phyloP scores from a whole-genome alignment of 30 jellyfish, hydroid and myxozoan genomes.

The Morbakka virulenta region DNA sequence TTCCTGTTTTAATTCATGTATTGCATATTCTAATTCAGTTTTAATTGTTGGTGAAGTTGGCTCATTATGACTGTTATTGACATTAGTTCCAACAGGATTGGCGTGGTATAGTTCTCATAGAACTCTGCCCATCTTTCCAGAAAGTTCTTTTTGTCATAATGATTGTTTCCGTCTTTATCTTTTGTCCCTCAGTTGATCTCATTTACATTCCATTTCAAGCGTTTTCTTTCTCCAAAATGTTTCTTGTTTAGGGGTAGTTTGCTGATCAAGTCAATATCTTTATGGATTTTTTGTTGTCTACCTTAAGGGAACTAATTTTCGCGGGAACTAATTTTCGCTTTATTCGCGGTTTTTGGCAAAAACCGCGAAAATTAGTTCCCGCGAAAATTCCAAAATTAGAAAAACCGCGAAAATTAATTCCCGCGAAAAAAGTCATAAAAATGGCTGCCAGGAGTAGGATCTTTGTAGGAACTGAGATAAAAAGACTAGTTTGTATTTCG shows the following conservation, averaged over 20 bases:
- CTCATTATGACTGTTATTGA: constrained; percentile 3
- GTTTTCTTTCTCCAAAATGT: not conserved
- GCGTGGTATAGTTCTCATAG: constrained; percentile 16
- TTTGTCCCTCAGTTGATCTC: constrained; percentile 8
- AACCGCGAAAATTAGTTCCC: too few species aligned
- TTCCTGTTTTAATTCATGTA: not conserved
- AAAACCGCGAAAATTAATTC: too few species aligned
- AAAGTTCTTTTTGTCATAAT: not conserved
- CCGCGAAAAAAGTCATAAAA: too few species aligned
- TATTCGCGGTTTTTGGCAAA: too few species aligned
- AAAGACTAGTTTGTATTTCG: too few species aligned
- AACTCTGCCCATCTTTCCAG: constrained; percentile 24
- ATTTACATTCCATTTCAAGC: not conserved
- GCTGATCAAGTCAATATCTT: not conserved
- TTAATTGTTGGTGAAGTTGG: not conserved
- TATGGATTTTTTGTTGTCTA: not conserved
- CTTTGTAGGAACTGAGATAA: too few species aligned
- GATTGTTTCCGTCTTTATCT: not conserved
- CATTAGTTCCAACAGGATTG: not conserved
- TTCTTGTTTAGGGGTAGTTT: not conserved
- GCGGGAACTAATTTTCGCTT: too few species aligned
- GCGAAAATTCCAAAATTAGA: too few species aligned
- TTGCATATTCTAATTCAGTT: not conserved
- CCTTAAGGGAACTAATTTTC: too few species aligned
- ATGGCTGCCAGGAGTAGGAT: too few species aligned